phyloP scores from a whole-genome alignment of 2,888 invertebrate species.

The Lutraria lutraria region DNA sequence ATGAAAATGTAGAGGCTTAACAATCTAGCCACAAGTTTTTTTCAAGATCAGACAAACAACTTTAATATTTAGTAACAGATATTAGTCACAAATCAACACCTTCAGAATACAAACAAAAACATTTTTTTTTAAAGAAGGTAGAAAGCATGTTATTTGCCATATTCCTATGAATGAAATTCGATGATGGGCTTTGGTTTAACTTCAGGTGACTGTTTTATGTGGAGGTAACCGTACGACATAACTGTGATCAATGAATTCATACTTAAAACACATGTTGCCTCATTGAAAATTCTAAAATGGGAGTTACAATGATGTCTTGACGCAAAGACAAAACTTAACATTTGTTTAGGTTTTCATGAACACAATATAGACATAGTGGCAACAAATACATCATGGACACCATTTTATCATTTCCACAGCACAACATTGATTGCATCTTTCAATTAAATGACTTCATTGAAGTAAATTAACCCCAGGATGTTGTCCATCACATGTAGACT shows the following conservation, averaged over 20 bases:
- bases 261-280: neutral
- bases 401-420: neutral
- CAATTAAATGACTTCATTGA: constrained; percentile 16
- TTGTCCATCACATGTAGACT: neutral
- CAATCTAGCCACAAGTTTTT: neutral
- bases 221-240: neutral
- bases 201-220: neutral
- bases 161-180: neutral
- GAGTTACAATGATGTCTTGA: neutral
- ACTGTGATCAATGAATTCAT: neutral
- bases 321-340: neutral
- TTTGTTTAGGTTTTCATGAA: neutral
- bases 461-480: constrained; percentile 12
- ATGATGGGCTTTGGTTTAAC: neutral
- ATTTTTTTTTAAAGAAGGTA: neutral
- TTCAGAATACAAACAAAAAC: neutral
- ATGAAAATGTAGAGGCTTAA: neutral
- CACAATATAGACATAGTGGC: neutral
- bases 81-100: neutral
- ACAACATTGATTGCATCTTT: constrained; percentile 22
- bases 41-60: neutral
- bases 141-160: neutral
- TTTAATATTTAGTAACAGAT: neutral
- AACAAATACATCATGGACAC: constrained; percentile 6
- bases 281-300: neutral